Evolutionary conservation across 1,140 invertebrate species (phyloP).

Genomic region (Apolygus lucorum): DNA sequence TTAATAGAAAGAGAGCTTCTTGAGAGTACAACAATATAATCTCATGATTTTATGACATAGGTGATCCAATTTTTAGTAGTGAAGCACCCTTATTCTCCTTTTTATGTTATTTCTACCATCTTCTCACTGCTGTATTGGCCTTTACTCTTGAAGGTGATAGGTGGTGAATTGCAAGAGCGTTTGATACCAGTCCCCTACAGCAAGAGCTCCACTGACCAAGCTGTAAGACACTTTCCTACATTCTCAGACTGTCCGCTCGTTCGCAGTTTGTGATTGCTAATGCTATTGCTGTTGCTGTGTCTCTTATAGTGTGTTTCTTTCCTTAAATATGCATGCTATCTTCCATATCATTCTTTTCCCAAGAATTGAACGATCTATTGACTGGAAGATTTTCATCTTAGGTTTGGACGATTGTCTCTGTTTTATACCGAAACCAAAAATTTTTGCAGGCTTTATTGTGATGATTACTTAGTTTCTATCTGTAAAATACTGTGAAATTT

Average conservation of each 20-base stretch:
- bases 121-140: slow-evolving; percentile 46
- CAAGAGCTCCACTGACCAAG: slow-evolving; percentile 98
- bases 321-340: slow-evolving; percentile 28
- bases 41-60: not conserved
- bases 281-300: slow-evolving; percentile 30
- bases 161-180: slow-evolving; percentile 97
- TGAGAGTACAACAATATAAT: not conserved
- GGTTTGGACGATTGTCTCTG: no score
- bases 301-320: slow-evolving; percentile 30
- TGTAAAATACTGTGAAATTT: no score
- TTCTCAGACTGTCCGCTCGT: slow-evolving; percentile 40
- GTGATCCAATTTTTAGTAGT: slow-evolving; percentile 20
- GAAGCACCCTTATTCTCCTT: slow-evolving; percentile 26
- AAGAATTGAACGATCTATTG: slow-evolving; percentile 5
- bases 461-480: no score
- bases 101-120: slow-evolving; percentile 28
- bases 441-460: no score
- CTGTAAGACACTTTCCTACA: slow-evolving; percentile 75
- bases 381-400: no score
- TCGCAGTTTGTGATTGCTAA: slow-evolving; percentile 31
- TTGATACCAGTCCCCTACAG: slow-evolving; percentile 98
- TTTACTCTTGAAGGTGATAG: slow-evolving; percentile 92
- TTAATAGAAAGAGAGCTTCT: not conserved
- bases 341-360: slow-evolving; percentile 22
- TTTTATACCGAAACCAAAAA: no score